Conservation (phyloP, 2,797 vertebrate genomes). For the Neomorphus geoffroyi region DNA sequence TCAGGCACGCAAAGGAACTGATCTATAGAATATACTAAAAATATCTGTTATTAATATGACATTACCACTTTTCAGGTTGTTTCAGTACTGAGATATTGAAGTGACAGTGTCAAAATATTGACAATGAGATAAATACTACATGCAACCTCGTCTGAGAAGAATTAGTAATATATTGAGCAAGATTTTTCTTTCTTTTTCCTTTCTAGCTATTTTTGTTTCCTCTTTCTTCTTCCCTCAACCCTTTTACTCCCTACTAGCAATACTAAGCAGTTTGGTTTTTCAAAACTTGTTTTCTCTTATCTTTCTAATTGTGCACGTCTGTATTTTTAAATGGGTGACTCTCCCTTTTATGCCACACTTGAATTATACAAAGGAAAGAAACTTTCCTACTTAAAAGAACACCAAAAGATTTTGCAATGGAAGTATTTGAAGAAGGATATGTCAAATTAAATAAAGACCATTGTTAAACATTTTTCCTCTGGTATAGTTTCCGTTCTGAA, state of each 20-base stretch:
- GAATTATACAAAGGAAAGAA: constrained; percentile 7
- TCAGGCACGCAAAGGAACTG: background rate
- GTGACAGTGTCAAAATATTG: background rate
- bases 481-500: constrained; percentile 19
- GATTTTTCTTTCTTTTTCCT: background rate
- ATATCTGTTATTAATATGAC: background rate
- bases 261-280: constrained; percentile 3
- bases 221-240: background rate
- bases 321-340: background rate
- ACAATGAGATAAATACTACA: background rate
- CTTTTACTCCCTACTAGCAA: background rate
- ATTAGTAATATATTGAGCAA: background rate
- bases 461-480: background rate
- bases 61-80: background rate
- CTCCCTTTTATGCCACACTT: background rate
- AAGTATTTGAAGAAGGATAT: constrained; percentile 9
- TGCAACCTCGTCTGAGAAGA: background rate
- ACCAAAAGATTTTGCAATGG: constrained; percentile 21
- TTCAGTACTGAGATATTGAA: background rate
- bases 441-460: constrained; percentile 47
- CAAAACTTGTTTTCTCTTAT: background rate
- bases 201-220: background rate
- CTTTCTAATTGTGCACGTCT: background rate
- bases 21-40: background rate
- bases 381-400: background rate